Percentiles rank a stretch among this genome's conserved stretches.
These are phyloP conservation scores for Clavelina lepadiformis DNA, from an alignment of 23 tunicate genomes.

Conservation along the genomic window DNA sequence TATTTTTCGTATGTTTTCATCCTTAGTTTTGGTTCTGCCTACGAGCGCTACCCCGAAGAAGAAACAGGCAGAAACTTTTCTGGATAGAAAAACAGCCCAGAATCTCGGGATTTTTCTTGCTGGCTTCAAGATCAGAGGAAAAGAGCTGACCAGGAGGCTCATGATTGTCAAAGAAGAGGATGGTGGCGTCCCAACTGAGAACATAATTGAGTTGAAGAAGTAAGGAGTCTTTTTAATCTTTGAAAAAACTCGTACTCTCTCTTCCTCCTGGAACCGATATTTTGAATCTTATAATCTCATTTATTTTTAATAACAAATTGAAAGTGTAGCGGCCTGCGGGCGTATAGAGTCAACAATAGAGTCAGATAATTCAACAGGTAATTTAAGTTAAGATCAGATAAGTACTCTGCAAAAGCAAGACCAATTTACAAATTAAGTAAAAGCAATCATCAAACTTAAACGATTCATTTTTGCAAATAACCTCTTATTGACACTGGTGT, in stretches of 20 bases:
- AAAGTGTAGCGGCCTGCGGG: background rate
- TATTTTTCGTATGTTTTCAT: no score
- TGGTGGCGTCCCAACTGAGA: slow-evolving; percentile 57
- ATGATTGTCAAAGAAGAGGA: slow-evolving; percentile 25
- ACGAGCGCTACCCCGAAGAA: slow-evolving; percentile 8
- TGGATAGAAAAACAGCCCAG: slow-evolving; percentile 68
- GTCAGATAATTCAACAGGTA: no score
- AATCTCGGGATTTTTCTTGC: slow-evolving; percentile 71
- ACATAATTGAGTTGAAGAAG: slow-evolving; percentile 32
- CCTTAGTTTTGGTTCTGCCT: background rate
- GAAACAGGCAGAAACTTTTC: slow-evolving; percentile 26
- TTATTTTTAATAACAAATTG: background rate
- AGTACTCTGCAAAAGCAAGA: no score
- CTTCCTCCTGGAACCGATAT: no score
- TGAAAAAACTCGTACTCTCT: no score
- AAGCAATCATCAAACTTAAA: no score
- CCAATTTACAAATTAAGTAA: no score
- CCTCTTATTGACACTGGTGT: no score
- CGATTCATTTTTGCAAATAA: no score
- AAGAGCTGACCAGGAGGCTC: slow-evolving; percentile 31
- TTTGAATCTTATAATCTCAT: background rate
- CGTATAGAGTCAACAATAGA: no score
- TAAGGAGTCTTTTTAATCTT: slow-evolving; percentile 22
- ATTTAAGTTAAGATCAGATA: no score
- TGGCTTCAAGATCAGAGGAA: slow-evolving; percentile 63